Evolutionary conservation across 2,797 vertebrate species (phyloP).

Genomic region (Channallabes apus): DNA sequence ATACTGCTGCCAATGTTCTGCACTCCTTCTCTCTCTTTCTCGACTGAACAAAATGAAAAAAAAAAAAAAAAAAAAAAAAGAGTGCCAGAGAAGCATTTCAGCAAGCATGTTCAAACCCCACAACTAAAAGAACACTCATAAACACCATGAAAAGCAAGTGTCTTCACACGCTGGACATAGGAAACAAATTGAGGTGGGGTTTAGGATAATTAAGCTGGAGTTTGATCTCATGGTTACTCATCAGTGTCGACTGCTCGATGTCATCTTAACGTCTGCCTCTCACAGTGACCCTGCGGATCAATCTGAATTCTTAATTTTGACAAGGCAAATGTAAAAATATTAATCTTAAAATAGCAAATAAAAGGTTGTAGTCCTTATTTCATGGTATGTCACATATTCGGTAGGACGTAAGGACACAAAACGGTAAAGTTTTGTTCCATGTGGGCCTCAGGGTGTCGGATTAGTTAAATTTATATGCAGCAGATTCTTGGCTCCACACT

Average conservation of each 20-base stretch:
- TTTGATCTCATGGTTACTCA: constrained; percentile 49
- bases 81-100: constrained; percentile 6
- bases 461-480: background rate
- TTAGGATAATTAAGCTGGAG: constrained; percentile 36
- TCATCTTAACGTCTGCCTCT: constrained; percentile 39
- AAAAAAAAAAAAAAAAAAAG: no score
- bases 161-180: constrained; percentile 38
- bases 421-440: background rate
- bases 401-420: background rate
- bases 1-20: constrained; percentile 24
- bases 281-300: constrained; percentile 24
- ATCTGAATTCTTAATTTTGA: constrained; percentile 43
- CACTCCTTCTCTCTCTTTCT: constrained; percentile 31
- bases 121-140: constrained; percentile 24
- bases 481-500: background rate
- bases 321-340: constrained; percentile 25
- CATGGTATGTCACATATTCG: background rate
- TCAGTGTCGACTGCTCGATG: constrained; percentile 12
- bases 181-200: constrained; percentile 30
- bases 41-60: constrained; percentile 43
- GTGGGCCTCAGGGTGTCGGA: background rate
- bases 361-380: constrained; percentile 16
- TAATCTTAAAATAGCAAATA: constrained; percentile 35
- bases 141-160: constrained; percentile 29
- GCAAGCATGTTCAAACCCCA: constrained; percentile 9